Evolutionary conservation across 2,888 invertebrate species (phyloP), one percentile per base, ranked within the genome.

Genomic region (Drosophila ochracea): DNA sequence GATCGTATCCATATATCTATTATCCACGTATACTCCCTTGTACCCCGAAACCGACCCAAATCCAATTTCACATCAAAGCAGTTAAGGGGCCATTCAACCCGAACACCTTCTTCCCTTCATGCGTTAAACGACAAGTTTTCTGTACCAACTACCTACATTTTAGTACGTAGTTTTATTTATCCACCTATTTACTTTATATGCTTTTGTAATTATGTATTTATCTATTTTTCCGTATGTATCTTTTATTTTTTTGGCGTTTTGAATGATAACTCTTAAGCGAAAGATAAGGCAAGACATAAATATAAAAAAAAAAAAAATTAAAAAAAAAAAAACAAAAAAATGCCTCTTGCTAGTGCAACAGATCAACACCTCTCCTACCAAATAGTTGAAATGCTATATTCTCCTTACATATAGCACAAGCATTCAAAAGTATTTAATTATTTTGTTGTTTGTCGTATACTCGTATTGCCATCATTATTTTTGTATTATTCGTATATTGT

Each of bases 311-410:
- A 68, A 59, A 54, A 61, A 80, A n/a, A n/a, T n/a, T n/a, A n/a
- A 37, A 5, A n/a, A 39, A 10, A 37, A 11, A n/a, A 28, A n/a
- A 7, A 80, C 35, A 54, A 31, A 77, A 64, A 79, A 67, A 76
- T 73, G 66, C 74, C 82, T 81, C 67, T 81, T 89, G 89, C 78
- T 83, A 91, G 89, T 86, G 91, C 91, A 91, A 92, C 91, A 92
- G 91, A 92, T 93, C 93, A 93, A 93, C 93, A 93, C 93, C 93
- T 92, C 93, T 93, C 93, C 93, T 93, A 90, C 92, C 91, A 88
- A 76, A 59, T 75, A 83, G 82, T 73, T 57, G 68, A 59, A 73
- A 57, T 67, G 61, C 37, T 41, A 67, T 69, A 64, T 69, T 69
- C 3, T 47, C 25, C 25, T 47, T 57, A 68, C 55, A 74, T 68